Percentiles rank a stretch among this genome's conserved stretches.
Evolutionary conservation across 2,888 invertebrate species (phyloP).

Genomic region (Eristalis arbustorum): DNA sequence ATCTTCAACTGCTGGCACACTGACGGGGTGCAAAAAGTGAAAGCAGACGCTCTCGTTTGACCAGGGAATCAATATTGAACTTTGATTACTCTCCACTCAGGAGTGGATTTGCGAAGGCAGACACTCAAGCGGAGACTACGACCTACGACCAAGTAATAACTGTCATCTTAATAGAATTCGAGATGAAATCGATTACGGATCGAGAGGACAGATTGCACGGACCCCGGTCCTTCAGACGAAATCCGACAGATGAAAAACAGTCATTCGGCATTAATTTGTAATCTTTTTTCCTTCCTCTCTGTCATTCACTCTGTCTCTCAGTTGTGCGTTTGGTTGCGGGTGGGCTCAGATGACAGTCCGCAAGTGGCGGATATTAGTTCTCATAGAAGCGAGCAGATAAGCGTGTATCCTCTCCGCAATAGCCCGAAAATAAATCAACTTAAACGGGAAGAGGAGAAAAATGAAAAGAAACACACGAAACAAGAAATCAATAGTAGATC

Average conservation of each 20-base stretch:
- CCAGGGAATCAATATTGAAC: slow-evolving; percentile 48
- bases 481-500: slow-evolving; percentile 1
- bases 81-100: slow-evolving; percentile 36
- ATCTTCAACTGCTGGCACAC: background rate
- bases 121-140: background rate
- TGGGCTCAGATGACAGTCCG: background rate
- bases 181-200: slow-evolving; percentile 40
- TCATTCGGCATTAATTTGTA: slow-evolving; percentile 41
- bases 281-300: slow-evolving; percentile 7
- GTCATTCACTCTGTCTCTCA: background rate
- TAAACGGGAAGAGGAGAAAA: background rate
- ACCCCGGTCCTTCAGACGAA: background rate
- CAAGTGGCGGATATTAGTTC: slow-evolving; percentile 29
- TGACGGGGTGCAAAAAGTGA: background rate
- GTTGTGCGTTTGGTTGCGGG: background rate
- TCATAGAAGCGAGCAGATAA: slow-evolving; percentile 4
- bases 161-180: slow-evolving; percentile 47
- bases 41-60: slow-evolving; percentile 31
- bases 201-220: background rate
- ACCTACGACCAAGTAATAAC: slow-evolving; percentile 32
- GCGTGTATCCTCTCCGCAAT: background rate
- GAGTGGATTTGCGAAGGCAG: slow-evolving; percentile 35
- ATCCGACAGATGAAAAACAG: slow-evolving; percentile 38
- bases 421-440: slow-evolving; percentile 34
- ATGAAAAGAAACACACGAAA: background rate